These are phyloP conservation scores for Chamaetylas fuelleborni DNA, from an alignment of 2,113 vertebrate genomes.

Conservation along the genomic window DNA sequence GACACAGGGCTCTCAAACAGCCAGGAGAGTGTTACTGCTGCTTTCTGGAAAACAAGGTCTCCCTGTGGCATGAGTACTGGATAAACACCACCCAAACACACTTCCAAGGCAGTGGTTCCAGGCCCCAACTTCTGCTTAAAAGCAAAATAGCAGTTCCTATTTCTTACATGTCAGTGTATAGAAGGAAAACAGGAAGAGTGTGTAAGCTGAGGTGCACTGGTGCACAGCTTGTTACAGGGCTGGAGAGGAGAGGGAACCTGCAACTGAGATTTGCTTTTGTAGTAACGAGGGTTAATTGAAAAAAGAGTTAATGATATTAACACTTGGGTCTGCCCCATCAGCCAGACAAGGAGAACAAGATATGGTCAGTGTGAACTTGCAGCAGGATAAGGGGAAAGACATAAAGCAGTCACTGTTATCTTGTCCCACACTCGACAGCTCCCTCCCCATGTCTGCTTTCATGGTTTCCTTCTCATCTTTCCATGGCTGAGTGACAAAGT, in stretches of 20 bases:
- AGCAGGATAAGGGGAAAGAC: background rate
- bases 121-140: background rate
- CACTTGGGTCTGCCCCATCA: background rate
- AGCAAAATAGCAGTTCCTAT: background rate
- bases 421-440: background rate
- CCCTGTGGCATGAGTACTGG: background rate
- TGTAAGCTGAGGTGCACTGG: background rate
- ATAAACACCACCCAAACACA: background rate
- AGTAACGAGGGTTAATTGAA: background rate
- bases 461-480: background rate
- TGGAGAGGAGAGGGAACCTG: background rate
- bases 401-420: background rate
- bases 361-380: background rate
- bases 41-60: background rate
- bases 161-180: background rate
- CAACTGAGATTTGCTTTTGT: background rate
- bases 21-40: background rate
- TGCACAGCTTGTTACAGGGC: fast-evolving
- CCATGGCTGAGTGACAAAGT: background rate
- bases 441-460: background rate
- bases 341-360: background rate
- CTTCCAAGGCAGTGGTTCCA: background rate
- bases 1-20: background rate
- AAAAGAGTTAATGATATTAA: background rate
- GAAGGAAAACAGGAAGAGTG: background rate